Conservation (phyloP, 2,797 vertebrate genomes). For the Sardinella longiceps region DNA sequence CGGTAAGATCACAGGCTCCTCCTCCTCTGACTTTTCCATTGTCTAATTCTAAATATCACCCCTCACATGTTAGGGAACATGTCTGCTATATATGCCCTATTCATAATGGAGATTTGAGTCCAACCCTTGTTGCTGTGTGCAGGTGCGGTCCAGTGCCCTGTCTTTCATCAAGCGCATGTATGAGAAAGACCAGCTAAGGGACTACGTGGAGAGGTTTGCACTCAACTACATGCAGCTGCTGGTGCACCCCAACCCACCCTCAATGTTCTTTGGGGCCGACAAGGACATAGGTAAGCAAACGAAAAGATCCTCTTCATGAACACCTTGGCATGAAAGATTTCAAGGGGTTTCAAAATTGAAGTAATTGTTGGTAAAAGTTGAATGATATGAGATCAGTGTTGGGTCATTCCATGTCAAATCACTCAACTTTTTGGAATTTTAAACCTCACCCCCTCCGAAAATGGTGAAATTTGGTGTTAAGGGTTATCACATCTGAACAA, state of each 20-base stretch:
- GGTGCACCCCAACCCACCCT: constrained; percentile 95
- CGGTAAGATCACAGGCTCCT: constrained; percentile 68
- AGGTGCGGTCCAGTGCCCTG: constrained; percentile 91
- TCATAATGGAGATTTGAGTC: background rate
- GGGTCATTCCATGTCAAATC: too few species aligned
- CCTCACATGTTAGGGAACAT: background rate
- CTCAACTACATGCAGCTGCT: constrained; percentile 95
- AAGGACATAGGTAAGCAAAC: constrained; percentile 88
- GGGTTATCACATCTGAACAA: too few species aligned
- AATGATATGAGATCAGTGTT: background rate
- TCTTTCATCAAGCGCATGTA: constrained; percentile 93
- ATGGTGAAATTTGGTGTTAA: too few species aligned
- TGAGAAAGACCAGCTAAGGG: constrained; percentile 89
- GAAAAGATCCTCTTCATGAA: background rate
- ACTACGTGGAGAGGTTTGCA: constrained; percentile 93
- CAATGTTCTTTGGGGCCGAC: constrained; percentile 89
- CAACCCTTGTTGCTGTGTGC: background rate
- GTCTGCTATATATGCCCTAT: background rate
- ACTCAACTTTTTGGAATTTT: too few species aligned
- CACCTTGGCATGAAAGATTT: background rate
- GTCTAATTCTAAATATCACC: background rate
- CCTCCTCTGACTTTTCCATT: too few species aligned
- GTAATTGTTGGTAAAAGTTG: background rate
- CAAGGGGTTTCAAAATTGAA: too few species aligned
- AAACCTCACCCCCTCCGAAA: too few species aligned